Base-by-base conservation (phyloP, 2,113 vertebrate species). In the Caloenas nicobarica region DNA sequence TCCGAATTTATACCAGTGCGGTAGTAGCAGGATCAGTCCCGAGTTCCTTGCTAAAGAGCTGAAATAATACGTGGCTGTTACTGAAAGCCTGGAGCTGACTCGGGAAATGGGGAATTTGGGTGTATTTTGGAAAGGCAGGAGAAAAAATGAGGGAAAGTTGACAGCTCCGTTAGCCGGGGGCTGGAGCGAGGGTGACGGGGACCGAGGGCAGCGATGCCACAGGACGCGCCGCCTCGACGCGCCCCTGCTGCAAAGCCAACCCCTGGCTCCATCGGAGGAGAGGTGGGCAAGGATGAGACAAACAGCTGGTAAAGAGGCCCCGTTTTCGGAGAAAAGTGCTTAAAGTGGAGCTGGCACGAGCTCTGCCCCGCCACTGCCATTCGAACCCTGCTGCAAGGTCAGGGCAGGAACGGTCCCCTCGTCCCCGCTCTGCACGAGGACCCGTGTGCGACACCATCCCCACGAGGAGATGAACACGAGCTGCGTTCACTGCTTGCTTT, bases 381-480 rank as follows among this genome's bases (percentile, higher is more conserved):
- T 10, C 7, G 1, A 58, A 9, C 36, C 11, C 10, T 11, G 26
- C 56, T 1, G 4, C 4, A 0, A 2, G 46, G 77, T 16, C 2
- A 0, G 72, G 82, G 34, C 58, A 42, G 83, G 22, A 12, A 1
- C 4, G 0, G 5, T 26, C 11, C 33, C 38, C 60, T 2, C 1
- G 0, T 8, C 31, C 68, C 46, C 1, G 8, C 40, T 10, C 40
- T 15, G 68, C 73, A 16, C 0, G 0, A 51, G 64, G 64, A 58
- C 62, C 68, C 7, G 1, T 3, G 1, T 25, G 61, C 3, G 2
- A 1, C 2, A 3, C 77, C 46, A 2, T 1, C 68, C 42, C 51
- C 2, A 0, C 3, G 0, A 9, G 8, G 4, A 2, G 57, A 5
- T 0, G 13, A 17, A 1, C 24, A 8, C 0, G 17, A 13, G 42